A percentile compares a stretch with the other conserved stretches of the same genome.
Conservation (phyloP, 2,888 invertebrate species). For the Pedicia rivosa region DNA sequence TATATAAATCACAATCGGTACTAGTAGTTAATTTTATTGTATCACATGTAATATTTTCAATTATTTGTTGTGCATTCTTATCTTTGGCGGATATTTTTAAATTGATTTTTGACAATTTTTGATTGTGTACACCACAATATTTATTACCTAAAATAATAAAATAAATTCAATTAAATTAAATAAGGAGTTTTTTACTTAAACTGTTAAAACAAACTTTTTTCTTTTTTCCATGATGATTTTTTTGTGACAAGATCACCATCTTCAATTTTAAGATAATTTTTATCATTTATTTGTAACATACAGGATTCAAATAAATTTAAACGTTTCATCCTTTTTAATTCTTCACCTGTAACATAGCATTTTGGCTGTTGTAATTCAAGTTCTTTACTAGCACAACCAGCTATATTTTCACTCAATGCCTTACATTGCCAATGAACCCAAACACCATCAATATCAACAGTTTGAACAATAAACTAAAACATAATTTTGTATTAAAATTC, state of each 20-base stretch:
- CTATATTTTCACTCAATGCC: slow-evolving; percentile 39
- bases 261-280: slow-evolving; percentile 65
- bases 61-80: not conserved
- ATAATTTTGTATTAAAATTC: not conserved
- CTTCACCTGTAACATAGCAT: slow-evolving; percentile 51
- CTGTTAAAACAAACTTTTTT: slow-evolving; percentile 34
- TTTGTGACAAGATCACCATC: slow-evolving; percentile 58
- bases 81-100: not conserved
- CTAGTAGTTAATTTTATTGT: not conserved
- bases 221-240: slow-evolving; percentile 61
- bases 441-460: slow-evolving; percentile 62
- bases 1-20: slow-evolving; percentile 5
- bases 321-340: slow-evolving; percentile 64
- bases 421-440: slow-evolving; percentile 81
- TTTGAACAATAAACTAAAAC: slow-evolving; percentile 58
- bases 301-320: slow-evolving; percentile 77
- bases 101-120: not conserved
- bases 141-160: slow-evolving; percentile 1
- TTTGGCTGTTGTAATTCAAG: slow-evolving; percentile 51
- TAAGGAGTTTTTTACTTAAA: not conserved
- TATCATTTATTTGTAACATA: slow-evolving; percentile 78
- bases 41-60: not conserved
- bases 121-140: not conserved
- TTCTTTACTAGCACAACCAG: slow-evolving; percentile 33
- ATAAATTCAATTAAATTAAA: not conserved